Base-by-base conservation (phyloP, 1,140 invertebrate genomes). In the Myzus persicae region DNA sequence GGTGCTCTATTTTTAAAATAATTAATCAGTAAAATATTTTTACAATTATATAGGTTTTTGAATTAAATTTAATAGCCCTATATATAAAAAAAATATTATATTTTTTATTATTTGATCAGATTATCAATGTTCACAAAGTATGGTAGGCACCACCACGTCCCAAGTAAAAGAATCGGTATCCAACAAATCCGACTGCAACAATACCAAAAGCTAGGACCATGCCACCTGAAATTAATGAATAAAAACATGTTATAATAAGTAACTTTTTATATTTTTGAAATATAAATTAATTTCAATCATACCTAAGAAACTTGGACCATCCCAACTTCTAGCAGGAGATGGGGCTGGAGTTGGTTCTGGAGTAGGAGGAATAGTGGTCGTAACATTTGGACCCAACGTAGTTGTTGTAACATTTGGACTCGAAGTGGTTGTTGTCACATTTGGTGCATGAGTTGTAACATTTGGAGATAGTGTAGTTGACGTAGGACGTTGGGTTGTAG, bases 241-340 rank as follows among this genome's bases (percentile, higher is more conserved):
- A 26, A 46, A 18, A 48, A 51, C 11, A 92, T 48, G 1, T 92
- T 18, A 82, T 42, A 48, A 88, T 51, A 85, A 40, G 38, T 31
- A 82, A 91, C 11, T 44, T 82, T n/a, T 81, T 42, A n/a, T 18
- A n/a, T 36, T n/a, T 18, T 85, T 31, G 2, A 46, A 36, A 36
- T 24, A 48, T 76, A 18, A 22, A 40, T 67, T 59, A 44, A 90
- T 42, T 20, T 42, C 26, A 42, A 67, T n/a, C 40, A 67, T 93
- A 93, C 91, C 91, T 9, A 93, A 93, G 76, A 93, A 93, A 51
- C 91, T 93, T 51, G 91, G 46, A 31, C 91, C 91, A 85, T 93
- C 46, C 91, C 91, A 93, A 18, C 81, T 93, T 31, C 81, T 93
- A 18, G 76, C 36, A 7, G 91, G 91, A 46, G 31, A 22, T 36